phyloP scores from a whole-genome alignment of 2,113 vertebrate genomes.

The Cyanoderma ruficeps region DNA sequence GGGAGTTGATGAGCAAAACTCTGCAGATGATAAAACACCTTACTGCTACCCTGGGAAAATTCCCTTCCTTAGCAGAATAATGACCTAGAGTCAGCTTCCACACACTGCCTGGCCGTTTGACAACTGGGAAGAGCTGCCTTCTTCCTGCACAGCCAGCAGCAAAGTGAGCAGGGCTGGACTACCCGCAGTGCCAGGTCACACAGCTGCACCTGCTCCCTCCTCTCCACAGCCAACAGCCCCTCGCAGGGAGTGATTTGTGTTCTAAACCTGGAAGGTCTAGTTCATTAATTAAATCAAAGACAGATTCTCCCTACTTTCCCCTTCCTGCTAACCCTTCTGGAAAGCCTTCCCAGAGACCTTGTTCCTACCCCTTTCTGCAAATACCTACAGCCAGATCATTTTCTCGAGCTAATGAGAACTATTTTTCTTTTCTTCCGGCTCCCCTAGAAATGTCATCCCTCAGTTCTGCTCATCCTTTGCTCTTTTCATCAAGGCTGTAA shows the following conservation, averaged over 20 bases:
- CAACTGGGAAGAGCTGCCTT: not conserved
- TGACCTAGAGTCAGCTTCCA: not conserved
- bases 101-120: not conserved
- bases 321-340: not conserved
- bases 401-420: not conserved
- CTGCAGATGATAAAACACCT: not conserved
- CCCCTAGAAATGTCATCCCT: not conserved
- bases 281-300: slow-evolving; percentile 26
- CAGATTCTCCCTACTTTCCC: not conserved
- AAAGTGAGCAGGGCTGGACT: not conserved
- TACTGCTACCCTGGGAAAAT: not conserved
- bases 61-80: not conserved
- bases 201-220: not conserved
- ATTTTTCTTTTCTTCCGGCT: not conserved
- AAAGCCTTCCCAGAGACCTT: not conserved
- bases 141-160: accelerated
- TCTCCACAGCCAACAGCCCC: not conserved
- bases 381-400: not conserved
- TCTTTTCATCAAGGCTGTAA: not conserved
- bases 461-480: not conserved
- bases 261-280: not conserved
- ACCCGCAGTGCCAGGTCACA: not conserved
- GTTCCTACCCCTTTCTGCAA: not conserved
- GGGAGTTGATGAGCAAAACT: not conserved
- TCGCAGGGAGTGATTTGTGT: not conserved